Base-by-base conservation (phyloP, 23 tunicate species). In the Styela clava region DNA sequence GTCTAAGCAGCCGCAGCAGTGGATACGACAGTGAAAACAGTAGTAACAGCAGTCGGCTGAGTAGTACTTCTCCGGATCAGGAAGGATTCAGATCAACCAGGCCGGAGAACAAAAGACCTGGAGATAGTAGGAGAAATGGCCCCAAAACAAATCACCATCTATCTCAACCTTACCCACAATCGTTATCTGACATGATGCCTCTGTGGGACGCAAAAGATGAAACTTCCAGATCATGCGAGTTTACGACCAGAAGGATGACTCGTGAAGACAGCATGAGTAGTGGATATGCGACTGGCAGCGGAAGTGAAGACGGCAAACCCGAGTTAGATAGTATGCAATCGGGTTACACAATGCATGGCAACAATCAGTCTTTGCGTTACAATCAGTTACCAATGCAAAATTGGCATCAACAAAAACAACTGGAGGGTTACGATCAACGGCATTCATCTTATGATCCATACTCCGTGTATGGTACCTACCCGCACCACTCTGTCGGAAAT, bases 201-300 rank as follows among this genome's bases (percentile, higher is more conserved):
- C 24, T 67, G 0, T 67, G 71, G 71, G 71, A 67, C 22, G 31
- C 71, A 16, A 67, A 67, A 29, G 71, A 67, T 16, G 16, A 25
- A 1, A 67, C 31, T 16, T 18, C 71, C 19, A 44, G 56, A 12
- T 44, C 56, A 12, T 44, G 12, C 12, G 56, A 12, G 56, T 44
- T 5, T 44, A 12, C 9, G 12, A 44, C 7, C 56, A 44, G 12
- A 56, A 76, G 64, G 27, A 44, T 76, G 28, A 76, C 81, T 18
- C 32, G 94, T 23, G 88, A 78, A 3, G 88, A 89, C 7, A 84
- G 94, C 63, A 68, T 67, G 69, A 91, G 97, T 88, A 86, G 91
- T 63, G 97, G 97, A 0, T 91, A 91, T 33, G 90, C 97, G 67
- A 91, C 93, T 56, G 97, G 85, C n/a, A 86, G 97, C 68, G 80